Percentiles rank a stretch among this genome's conserved stretches.
Evolutionary conservation across 2,888 invertebrate species (phyloP).

Genomic region (Gasteruption jaculator): DNA sequence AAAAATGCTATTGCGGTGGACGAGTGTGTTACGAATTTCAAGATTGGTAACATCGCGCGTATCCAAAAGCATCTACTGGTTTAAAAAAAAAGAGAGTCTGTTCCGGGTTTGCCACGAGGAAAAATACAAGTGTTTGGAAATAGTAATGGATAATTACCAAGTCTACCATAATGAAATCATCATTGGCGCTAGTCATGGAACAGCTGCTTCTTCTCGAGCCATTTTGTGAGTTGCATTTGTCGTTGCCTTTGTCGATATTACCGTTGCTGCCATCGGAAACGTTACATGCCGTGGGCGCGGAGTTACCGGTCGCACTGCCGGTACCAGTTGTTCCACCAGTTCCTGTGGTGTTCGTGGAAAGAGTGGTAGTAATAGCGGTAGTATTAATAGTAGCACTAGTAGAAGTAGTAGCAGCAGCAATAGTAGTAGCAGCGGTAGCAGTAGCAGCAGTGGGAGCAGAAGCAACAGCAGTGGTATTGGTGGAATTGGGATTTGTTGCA

Average conservation of each 20-base stretch:
- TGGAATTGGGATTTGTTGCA: slow-evolving; percentile 26
- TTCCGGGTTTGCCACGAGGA: neutral
- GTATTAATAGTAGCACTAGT: too few relatives aligned
- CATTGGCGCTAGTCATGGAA: slow-evolving; percentile 56
- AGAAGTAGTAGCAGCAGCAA: slow-evolving; percentile 4
- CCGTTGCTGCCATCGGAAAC: slow-evolving; percentile 44
- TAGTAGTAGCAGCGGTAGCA: too few relatives aligned
- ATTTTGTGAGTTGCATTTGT: slow-evolving; percentile 47
- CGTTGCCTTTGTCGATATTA: slow-evolving; percentile 40
- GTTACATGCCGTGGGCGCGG: slow-evolving; percentile 20
- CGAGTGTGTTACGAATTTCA: too few relatives aligned
- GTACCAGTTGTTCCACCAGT: slow-evolving; percentile 19
- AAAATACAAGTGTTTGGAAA: slow-evolving; percentile 10
- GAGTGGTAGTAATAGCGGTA: slow-evolving; percentile 14
- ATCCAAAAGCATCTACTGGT: too few relatives aligned
- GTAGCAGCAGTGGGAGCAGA: slow-evolving; percentile 22
- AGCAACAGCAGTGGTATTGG: slow-evolving; percentile 20
- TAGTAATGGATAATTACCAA: slow-evolving; percentile 56
- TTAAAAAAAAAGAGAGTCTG: too few relatives aligned
- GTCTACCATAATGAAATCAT: slow-evolving; percentile 70
- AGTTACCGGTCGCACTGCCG: slow-evolving; percentile 12
- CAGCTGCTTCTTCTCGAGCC: slow-evolving; percentile 52
- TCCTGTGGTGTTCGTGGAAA: slow-evolving; percentile 13
- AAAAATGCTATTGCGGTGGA: too few relatives aligned
- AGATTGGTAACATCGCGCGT: too few relatives aligned